Percentiles rank a stretch among this genome's conserved stretches.
Evolutionary conservation across 2,113 vertebrate species (phyloP).

Genomic region (Ciconia boyciana): DNA sequence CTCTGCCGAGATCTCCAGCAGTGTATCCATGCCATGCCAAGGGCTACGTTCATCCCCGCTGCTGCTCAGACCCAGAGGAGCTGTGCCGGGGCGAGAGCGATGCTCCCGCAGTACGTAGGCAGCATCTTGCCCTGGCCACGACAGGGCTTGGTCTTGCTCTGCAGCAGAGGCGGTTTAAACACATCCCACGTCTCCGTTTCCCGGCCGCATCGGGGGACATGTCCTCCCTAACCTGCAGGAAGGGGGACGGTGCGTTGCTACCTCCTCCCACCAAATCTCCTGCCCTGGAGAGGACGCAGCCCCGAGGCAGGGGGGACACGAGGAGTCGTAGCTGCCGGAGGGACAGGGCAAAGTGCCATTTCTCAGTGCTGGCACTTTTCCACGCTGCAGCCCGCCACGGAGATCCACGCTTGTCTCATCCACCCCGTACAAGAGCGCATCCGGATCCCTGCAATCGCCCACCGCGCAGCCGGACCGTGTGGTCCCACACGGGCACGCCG

Average conservation of each 20-base stretch:
- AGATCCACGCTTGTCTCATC: accelerated
- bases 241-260: neutral
- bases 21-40: accelerated
- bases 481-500: accelerated
- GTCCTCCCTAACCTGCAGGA: neutral
- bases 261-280: accelerated
- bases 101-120: accelerated
- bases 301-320: accelerated
- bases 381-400: neutral
- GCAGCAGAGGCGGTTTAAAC: neutral
- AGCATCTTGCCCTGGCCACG: neutral
- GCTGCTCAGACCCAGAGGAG: neutral
- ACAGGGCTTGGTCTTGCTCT: neutral
- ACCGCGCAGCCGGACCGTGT: accelerated
- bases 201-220: accelerated
- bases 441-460: neutral
- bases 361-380: neutral
- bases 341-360: neutral
- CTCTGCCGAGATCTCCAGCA: neutral
- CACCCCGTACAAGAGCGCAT: accelerated
- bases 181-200: accelerated
- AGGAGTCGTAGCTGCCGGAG: neutral
- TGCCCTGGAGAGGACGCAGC: neutral
- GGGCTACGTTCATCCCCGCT: neutral
- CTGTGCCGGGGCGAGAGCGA: accelerated